Conservation (phyloP, 2,113 vertebrate species). For the Piprites chloris region DNA sequence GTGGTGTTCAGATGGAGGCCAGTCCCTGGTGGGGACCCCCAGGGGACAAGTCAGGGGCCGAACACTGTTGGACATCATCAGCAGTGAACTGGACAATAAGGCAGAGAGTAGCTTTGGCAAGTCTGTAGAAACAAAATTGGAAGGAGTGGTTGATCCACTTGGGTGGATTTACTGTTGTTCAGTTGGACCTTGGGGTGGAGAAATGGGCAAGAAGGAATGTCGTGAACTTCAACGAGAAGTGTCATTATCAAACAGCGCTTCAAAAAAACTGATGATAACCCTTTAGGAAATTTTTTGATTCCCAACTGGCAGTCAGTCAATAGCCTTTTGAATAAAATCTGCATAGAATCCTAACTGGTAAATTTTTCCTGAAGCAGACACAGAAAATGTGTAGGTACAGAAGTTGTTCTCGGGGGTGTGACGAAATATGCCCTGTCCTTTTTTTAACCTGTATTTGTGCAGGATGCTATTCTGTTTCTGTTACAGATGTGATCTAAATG, state of each 20-base stretch:
- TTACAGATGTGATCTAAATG: not conserved
- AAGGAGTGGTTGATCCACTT: not conserved
- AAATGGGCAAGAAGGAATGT: not conserved
- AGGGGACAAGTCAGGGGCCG: fast-evolving
- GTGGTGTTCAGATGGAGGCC: not conserved
- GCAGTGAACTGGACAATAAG: too few species aligned
- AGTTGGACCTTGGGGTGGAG: not conserved
- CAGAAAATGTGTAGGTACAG: fast-evolving
- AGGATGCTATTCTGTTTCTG: not conserved
- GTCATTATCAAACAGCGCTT: not conserved
- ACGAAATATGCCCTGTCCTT: not conserved
- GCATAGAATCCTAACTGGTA: not conserved
- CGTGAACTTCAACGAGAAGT: not conserved
- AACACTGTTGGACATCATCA: not conserved
- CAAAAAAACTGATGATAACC: not conserved
- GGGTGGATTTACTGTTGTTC: not conserved
- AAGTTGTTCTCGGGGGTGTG: not conserved
- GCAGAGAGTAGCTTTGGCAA: not conserved
- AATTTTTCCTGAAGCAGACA: not conserved
- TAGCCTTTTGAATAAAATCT: not conserved
- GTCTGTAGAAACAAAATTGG: not conserved
- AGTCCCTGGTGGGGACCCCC: not conserved
- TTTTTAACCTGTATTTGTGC: not conserved
- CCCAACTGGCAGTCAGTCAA: not conserved
- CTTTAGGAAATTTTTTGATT: not conserved